Conservation (phyloP, 2,113 vertebrate genomes). For the Sigmodon hispidus region DNA sequence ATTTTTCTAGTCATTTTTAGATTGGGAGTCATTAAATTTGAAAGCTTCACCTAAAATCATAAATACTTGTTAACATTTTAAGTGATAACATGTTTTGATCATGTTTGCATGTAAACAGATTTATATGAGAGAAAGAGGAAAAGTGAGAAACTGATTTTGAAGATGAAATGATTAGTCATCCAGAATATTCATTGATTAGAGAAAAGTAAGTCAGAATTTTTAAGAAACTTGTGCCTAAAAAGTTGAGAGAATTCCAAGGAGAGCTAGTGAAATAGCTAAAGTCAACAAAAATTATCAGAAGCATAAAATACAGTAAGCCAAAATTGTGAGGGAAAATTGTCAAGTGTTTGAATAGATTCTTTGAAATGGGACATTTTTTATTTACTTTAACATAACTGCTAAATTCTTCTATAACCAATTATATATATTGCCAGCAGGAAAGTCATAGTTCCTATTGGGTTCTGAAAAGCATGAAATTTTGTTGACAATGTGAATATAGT, state of each 20-base stretch:
- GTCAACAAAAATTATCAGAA: neutral
- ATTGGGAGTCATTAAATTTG: neutral
- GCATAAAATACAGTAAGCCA: neutral
- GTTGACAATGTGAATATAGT: slow-evolving; percentile 59
- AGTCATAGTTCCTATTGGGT: slow-evolving; percentile 62
- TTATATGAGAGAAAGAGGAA: neutral
- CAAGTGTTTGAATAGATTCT: slow-evolving; percentile 1
- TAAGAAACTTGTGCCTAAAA: neutral
- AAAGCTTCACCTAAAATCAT: neutral
- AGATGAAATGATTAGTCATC: neutral
- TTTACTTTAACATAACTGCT: neutral
- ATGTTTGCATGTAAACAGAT: neutral
- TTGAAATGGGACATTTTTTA: slow-evolving; percentile 11
- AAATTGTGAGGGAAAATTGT: neutral
- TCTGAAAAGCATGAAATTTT: slow-evolving; percentile 62
- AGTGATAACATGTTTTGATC: neutral
- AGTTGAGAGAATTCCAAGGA: neutral
- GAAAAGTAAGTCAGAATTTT: neutral
- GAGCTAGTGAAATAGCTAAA: neutral
- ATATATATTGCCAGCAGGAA: neutral
- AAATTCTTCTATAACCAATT: slow-evolving; percentile 38
- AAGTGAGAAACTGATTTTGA: neutral
- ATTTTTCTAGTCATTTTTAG: neutral
- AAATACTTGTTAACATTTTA: neutral
- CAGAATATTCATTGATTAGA: neutral